Conservation (phyloP, 2,113 vertebrate genomes). For the Catharus bicknelli region DNA sequence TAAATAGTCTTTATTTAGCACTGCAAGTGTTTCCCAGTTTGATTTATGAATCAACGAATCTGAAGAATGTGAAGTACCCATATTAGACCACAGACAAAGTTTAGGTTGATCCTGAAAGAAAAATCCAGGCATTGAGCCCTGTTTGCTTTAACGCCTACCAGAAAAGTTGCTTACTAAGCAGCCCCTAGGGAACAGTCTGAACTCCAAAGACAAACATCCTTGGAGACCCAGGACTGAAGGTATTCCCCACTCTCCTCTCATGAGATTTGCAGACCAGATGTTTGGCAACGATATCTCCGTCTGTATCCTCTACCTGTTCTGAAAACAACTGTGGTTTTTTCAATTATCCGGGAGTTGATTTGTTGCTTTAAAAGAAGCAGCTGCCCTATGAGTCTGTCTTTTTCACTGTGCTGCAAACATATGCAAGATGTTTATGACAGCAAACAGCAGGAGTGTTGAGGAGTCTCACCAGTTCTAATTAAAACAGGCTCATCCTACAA, state of each 20-base stretch:
- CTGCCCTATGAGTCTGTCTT: conserved; percentile 39
- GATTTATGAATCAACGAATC: not conserved
- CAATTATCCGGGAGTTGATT: conserved; percentile 41
- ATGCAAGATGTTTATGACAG: conserved; percentile 57
- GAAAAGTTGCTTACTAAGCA: not conserved
- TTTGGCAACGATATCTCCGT: not conserved
- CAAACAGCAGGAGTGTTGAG: conserved; percentile 59
- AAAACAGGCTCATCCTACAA: conserved; percentile 63
- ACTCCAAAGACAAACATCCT: not conserved
- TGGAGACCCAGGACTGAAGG: not conserved
- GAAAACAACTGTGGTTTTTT: conserved; percentile 34
- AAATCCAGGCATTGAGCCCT: not conserved
- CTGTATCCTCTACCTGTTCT: not conserved
- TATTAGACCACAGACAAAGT: not conserved
- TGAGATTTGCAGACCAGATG: not conserved
- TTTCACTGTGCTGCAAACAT: conserved; percentile 37
- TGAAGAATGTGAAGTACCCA: not conserved
- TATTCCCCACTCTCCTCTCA: not conserved
- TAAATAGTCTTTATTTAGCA: not conserved
- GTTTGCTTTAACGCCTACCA: not conserved
- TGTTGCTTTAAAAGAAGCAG: conserved; percentile 49
- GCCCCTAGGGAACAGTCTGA: not conserved
- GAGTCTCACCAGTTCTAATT: conserved; percentile 66
- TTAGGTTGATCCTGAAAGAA: not conserved
- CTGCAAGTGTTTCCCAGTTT: not conserved